phyloP scores from a whole-genome alignment of 2,113 vertebrate species.

The Labrus mixtus region DNA sequence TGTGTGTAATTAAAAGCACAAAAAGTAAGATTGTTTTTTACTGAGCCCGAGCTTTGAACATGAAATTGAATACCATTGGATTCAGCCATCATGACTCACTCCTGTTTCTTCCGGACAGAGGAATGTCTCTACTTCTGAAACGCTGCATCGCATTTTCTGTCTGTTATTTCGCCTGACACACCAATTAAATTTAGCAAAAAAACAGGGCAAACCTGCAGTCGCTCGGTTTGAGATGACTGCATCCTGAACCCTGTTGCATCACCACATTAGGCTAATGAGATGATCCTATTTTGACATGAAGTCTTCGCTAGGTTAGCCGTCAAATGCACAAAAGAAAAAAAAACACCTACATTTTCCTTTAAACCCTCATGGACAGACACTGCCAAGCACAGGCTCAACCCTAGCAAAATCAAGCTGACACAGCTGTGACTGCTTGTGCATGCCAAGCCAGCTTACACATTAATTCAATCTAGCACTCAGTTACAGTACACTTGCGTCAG shows the following conservation, averaged over 20 bases:
- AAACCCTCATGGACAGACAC: slow-evolving; percentile 2
- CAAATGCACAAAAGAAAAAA: background rate
- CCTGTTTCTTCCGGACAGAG: background rate
- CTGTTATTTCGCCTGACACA: background rate
- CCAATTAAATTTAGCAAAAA: background rate
- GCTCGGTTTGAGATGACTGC: background rate
- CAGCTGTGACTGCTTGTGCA: slow-evolving; percentile 19
- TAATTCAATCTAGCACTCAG: slow-evolving; percentile 16
- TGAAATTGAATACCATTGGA: background rate
- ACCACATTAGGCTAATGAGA: slow-evolving; percentile 15
- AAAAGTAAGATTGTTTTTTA: slow-evolving; percentile 8
- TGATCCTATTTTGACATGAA: background rate
- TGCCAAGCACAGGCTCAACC: slow-evolving; percentile 21
- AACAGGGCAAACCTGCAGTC: background rate
- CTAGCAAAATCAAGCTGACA: slow-evolving; percentile 22
- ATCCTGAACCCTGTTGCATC: slow-evolving; percentile 31
- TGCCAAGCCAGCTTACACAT: slow-evolving; percentile 13
- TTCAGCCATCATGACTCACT: background rate
- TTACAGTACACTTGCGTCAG: slow-evolving; percentile 38
- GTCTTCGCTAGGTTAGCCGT: background rate
- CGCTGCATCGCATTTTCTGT: background rate
- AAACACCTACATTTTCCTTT: background rate
- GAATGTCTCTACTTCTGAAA: background rate
- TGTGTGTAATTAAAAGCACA: slow-evolving; percentile 8
- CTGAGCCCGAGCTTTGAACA: slow-evolving; percentile 12